Conservation (phyloP, 2,888 invertebrate genomes). For the Cosmopolites sordidus region DNA sequence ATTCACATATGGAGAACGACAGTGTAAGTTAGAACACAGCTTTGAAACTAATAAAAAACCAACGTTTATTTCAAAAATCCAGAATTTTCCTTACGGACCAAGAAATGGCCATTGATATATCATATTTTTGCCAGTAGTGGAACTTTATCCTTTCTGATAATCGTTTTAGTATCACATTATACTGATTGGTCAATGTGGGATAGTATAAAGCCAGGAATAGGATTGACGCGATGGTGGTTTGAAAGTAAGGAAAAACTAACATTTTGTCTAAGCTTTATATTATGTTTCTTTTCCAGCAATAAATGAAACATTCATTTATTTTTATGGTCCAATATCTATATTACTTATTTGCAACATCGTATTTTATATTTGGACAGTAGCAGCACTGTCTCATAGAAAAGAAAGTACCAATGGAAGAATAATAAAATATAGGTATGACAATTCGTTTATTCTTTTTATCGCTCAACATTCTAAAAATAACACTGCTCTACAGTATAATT, state of each 20-base stretch:
- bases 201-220: constrained; percentile 45
- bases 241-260: constrained; percentile 47
- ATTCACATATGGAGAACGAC: constrained; percentile 64
- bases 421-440: constrained; percentile 56
- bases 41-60: too few species aligned
- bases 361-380: neutral
- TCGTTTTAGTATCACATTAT: constrained; percentile 54
- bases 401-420: constrained; percentile 50
- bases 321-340: constrained; percentile 55
- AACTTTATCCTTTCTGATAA: constrained; percentile 52
- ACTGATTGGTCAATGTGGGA: constrained; percentile 24
- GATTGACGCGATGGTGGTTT: constrained; percentile 61
- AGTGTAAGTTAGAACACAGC: constrained; percentile 52
- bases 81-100: constrained; percentile 49
- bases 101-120: constrained; percentile 54
- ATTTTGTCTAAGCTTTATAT: neutral
- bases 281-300: constrained; percentile 47
- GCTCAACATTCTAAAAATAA: too few species aligned
- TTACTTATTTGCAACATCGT: neutral
- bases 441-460: too few species aligned
- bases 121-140: constrained; percentile 59
- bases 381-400: neutral
- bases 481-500: too few species aligned
- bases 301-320: constrained; percentile 59
- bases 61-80: constrained; percentile 36